phyloP scores from a whole-genome alignment of 2,888 invertebrate genomes.

The Mechanitis messenoides region DNA sequence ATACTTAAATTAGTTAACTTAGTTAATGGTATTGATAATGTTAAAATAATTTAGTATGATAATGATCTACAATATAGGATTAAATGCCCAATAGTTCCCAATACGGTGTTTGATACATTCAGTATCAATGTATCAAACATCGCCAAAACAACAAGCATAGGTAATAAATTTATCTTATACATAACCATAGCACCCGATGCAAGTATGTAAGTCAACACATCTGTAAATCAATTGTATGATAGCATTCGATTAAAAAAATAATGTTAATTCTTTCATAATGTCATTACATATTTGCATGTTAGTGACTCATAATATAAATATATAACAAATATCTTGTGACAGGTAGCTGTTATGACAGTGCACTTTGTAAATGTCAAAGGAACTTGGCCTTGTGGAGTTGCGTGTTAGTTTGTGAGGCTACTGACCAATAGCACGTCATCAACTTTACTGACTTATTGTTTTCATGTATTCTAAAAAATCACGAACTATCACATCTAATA shows the following conservation, averaged over 20 bases:
- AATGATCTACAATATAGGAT: conserved; percentile 76
- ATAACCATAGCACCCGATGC: conserved; percentile 76
- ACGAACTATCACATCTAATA: conserved; percentile 54
- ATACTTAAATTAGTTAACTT: conserved; percentile 71
- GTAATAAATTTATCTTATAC: conserved; percentile 69
- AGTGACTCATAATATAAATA: conserved; percentile 77
- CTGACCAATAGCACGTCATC: conserved; percentile 71
- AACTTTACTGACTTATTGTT: conserved; percentile 64
- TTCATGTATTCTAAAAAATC: conserved; percentile 32
- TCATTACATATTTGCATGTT: conserved; percentile 77
- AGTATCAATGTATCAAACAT: conserved; percentile 49
- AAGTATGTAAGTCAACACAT: conserved; percentile 74
- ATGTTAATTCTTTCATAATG: conserved; percentile 58
- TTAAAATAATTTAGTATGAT: conserved; percentile 76
- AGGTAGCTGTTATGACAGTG: conserved; percentile 73
- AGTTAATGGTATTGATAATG: conserved; percentile 75
- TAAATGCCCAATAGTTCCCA: conserved; percentile 78
- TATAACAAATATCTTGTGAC: conserved; percentile 75
- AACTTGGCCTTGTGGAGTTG: conserved; percentile 78
- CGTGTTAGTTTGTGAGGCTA: conserved; percentile 75
- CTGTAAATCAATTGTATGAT: conserved; percentile 52
- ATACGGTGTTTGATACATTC: conserved; percentile 52
- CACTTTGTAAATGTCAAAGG: conserved; percentile 68
- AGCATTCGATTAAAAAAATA: conserved; percentile 69
- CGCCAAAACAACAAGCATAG: conserved; percentile 69